Conservation (phyloP, 2,113 vertebrate genomes). For the Caranx melampygus region DNA sequence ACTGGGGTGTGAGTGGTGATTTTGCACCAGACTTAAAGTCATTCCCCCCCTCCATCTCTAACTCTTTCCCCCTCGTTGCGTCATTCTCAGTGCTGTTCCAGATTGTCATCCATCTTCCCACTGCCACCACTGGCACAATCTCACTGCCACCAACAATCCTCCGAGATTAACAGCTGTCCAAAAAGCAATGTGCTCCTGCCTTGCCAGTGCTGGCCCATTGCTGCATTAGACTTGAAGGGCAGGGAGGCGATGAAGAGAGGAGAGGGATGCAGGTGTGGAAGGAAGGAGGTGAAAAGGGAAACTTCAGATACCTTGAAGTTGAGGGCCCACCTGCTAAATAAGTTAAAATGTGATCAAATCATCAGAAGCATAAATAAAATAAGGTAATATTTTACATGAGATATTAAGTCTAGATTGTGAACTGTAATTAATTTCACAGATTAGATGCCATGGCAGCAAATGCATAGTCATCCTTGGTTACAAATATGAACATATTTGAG, state of each 20-base stretch:
- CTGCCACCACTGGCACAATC: background rate
- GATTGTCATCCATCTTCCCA: conserved; percentile 36
- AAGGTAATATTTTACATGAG: background rate
- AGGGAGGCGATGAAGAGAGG: background rate
- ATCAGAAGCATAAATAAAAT: background rate
- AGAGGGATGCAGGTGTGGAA: background rate
- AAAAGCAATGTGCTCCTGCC: conserved; percentile 25
- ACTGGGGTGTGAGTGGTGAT: background rate
- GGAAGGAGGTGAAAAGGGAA: background rate
- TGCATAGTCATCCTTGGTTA: background rate
- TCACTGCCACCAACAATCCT: background rate
- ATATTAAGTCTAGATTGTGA: background rate
- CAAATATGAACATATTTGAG: background rate
- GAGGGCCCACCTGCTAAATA: too few species aligned
- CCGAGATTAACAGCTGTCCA: conserved; percentile 63
- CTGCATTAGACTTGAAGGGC: conserved; percentile 1
- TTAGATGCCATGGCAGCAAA: background rate
- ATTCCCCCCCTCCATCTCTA: background rate
- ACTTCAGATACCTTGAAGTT: conserved; percentile 9
- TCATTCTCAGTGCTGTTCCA: conserved; percentile 40
- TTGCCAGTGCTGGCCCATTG: conserved; percentile 14
- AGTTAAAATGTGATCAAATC: too few species aligned
- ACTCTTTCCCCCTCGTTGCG: conserved; percentile 49
- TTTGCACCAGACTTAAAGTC: conserved; percentile 37
- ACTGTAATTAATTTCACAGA: background rate